Evolutionary conservation across 2,797 vertebrate species (phyloP).

Genomic region (Enteromius unitaeniatus): DNA sequence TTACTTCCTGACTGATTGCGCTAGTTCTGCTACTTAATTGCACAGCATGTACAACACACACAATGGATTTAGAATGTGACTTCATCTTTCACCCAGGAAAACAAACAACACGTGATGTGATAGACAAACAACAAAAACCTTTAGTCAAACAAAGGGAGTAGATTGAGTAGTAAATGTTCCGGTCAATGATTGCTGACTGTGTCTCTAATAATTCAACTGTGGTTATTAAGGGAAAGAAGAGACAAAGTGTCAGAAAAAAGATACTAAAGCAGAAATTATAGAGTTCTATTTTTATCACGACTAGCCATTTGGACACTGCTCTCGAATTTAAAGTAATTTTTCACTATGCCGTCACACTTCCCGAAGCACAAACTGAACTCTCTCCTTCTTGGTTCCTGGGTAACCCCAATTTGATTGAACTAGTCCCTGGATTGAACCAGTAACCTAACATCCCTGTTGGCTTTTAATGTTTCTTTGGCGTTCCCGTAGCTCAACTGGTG

Average conservation of each 20-base stretch:
- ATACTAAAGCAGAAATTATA: not conserved
- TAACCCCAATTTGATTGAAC: slow-evolving; percentile 16
- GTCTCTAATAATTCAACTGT: not conserved
- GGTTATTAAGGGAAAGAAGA: not conserved
- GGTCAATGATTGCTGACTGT: not conserved
- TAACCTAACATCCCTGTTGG: not conserved
- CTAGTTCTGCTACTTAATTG: not conserved
- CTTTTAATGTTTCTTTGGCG: not conserved
- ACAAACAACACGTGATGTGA: not conserved
- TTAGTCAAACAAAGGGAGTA: not conserved
- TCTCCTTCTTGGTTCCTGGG: not conserved
- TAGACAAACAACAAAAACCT: slow-evolving; percentile 14
- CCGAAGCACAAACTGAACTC: not conserved
- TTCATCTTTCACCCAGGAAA: not conserved
- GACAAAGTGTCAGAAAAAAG: not conserved
- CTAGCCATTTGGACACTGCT: not conserved
- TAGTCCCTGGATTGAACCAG: slow-evolving; percentile 1
- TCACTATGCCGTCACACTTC: not conserved
- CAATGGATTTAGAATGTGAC: not conserved
- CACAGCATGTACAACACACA: not conserved
- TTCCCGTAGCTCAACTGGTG: not conserved
- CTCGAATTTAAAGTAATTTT: slow-evolving; percentile 5
- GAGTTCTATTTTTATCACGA: not conserved
- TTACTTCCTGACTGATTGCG: not conserved
- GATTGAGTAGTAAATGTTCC: not conserved